Evolutionary conservation across 2,888 invertebrate species (phyloP).

Genomic region (Eulithis testata): DNA sequence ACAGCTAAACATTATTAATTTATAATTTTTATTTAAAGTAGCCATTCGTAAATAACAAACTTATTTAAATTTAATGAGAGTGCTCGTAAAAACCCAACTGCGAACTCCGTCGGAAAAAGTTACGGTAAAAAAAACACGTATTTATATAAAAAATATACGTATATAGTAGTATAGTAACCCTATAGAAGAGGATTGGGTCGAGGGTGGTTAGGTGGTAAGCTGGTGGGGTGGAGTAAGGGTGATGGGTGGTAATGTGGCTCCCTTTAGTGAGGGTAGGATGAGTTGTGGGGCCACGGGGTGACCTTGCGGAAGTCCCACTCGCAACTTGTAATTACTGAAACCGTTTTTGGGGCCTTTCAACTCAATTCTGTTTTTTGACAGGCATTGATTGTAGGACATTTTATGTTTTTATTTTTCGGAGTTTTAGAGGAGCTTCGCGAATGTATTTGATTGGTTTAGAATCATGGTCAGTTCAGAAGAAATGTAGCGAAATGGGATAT

Average conservation of each 20-base stretch:
- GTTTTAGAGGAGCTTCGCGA: background rate
- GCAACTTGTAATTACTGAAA: slow-evolving; percentile 59
- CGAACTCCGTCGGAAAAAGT: background rate
- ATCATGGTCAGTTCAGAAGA: too few relatives aligned
- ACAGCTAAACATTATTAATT: background rate
- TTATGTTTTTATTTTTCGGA: slow-evolving; percentile 23
- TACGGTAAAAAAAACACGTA: slow-evolving; percentile 10
- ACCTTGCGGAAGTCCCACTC: slow-evolving; percentile 65
- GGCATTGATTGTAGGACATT: slow-evolving; percentile 46
- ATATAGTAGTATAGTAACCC: slow-evolving; percentile 1
- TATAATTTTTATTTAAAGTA: background rate
- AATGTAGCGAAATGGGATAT: too few relatives aligned
- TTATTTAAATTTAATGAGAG: slow-evolving; percentile 7
- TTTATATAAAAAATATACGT: slow-evolving; percentile 12
- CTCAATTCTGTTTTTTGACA: slow-evolving; percentile 49
- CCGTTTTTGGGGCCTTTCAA: slow-evolving; percentile 53
- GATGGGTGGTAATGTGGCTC: slow-evolving; percentile 10
- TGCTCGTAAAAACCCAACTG: slow-evolving; percentile 1
- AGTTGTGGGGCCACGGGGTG: slow-evolving; percentile 46
- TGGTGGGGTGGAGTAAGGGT: slow-evolving; percentile 30
- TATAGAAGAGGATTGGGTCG: slow-evolving; percentile 6
- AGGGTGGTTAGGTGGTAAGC: slow-evolving; percentile 15
- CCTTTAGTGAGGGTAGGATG: slow-evolving; percentile 23
- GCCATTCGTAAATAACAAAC: background rate
- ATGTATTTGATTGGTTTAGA: too few relatives aligned